Evolutionary conservation across 2,888 invertebrate species (phyloP).

Genomic region (Caenorhabditis sp.): DNA sequence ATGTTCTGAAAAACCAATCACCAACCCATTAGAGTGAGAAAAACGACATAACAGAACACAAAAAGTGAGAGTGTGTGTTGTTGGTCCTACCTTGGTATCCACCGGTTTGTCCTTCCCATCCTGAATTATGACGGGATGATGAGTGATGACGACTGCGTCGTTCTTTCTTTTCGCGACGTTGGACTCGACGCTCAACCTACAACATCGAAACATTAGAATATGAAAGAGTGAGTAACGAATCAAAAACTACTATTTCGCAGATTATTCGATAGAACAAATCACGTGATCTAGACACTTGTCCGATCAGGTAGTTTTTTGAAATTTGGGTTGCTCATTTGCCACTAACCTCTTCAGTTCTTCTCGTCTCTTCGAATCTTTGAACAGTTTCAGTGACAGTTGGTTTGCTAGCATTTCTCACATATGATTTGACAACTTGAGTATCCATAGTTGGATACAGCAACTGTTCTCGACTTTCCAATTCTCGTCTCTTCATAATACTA

Average conservation of each 20-base stretch:
- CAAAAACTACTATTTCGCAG: too few relatives aligned
- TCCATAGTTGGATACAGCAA: constrained; percentile 55
- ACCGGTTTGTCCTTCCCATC: constrained; percentile 47
- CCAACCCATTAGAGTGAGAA: not conserved
- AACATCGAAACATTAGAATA: not conserved
- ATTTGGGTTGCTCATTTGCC: too few relatives aligned
- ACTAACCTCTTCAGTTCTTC: constrained; percentile 69
- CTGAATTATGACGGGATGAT: constrained; percentile 45
- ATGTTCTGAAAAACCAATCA: constrained; percentile 16
- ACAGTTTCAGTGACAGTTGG: constrained; percentile 70
- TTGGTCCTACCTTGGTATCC: constrained; percentile 42
- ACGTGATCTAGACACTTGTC: too few relatives aligned
- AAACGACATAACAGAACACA: not conserved
- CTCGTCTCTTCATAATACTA: constrained; percentile 65
- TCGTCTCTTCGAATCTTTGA: constrained; percentile 69
- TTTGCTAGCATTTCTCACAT: constrained; percentile 19
- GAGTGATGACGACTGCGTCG: constrained; percentile 55
- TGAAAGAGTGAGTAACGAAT: too few relatives aligned
- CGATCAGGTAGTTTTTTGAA: too few relatives aligned
- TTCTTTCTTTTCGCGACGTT: constrained; percentile 57
- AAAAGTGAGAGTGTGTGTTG: too few relatives aligned
- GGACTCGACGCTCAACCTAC: constrained; percentile 67
- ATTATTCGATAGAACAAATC: too few relatives aligned
- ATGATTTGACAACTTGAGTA: constrained; percentile 46
- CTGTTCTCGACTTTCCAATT: constrained; percentile 60